These are phyloP conservation scores for Megamerina dolium DNA, from an alignment of 2,888 invertebrate genomes.

Conservation along the genomic window DNA sequence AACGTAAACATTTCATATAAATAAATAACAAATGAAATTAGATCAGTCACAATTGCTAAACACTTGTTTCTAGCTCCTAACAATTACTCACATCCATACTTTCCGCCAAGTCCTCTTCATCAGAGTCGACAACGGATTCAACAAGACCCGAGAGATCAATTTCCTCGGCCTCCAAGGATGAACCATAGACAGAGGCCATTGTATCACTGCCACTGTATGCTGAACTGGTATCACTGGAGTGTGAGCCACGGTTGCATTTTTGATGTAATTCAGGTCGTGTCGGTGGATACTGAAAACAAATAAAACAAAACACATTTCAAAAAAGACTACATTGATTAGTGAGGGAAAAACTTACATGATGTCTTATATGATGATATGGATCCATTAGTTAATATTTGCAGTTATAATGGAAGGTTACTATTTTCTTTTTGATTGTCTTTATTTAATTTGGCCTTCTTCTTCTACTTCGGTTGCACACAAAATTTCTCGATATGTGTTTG, in stretches of 20 bases:
- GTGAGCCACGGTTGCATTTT: constrained; percentile 76
- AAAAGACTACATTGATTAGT: neutral
- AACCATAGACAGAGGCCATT: constrained; percentile 88
- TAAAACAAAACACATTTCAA: constrained; percentile 7
- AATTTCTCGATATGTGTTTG: constrained; percentile 13
- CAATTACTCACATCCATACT: constrained; percentile 70
- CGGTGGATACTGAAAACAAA: constrained; percentile 22
- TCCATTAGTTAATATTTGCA: constrained; percentile 36
- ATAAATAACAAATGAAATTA: neutral
- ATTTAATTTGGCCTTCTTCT: too few species aligned
- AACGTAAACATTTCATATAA: too few species aligned
- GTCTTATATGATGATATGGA: constrained; percentile 43
- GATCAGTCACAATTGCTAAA: neutral
- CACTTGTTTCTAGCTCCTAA: neutral
- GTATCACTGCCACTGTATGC: constrained; percentile 96
- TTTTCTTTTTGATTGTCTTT: constrained; percentile 7
- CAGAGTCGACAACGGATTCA: constrained; percentile 93
- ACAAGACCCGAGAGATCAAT: constrained; percentile 89
- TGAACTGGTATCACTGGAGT: constrained; percentile 91
- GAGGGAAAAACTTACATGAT: constrained; percentile 31
- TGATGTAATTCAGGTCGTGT: constrained; percentile 68
- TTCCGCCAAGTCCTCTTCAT: constrained; percentile 86
- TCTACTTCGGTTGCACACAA: too few species aligned
- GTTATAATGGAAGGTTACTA: constrained; percentile 13
- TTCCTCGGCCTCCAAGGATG: constrained; percentile 74